A percentile compares a stretch with the other conserved stretches of the same genome.
phyloP scores from a whole-genome alignment of 2,888 invertebrate species.

The Cabera pusaria region DNA sequence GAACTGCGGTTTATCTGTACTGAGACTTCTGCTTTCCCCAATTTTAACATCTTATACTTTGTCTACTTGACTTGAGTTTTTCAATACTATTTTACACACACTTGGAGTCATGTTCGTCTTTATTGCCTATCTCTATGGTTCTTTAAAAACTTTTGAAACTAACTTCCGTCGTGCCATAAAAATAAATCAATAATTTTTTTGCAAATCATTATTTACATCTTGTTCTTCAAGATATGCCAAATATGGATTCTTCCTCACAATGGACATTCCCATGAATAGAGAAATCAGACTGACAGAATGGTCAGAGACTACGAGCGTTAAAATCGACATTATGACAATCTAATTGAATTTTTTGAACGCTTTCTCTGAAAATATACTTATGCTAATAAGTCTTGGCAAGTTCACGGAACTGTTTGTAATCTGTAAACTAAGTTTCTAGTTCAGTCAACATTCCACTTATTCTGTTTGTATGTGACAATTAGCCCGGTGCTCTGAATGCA shows the following conservation, averaged over 20 bases:
- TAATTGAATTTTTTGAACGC: conserved; percentile 50
- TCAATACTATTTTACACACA: too few species aligned
- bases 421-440: conserved; percentile 21
- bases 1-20: too few species aligned
- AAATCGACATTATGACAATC: conserved; percentile 52
- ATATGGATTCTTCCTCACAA: conserved; percentile 33
- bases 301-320: conserved; percentile 53
- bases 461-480: conserved; percentile 42
- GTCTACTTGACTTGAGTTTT: too few species aligned
- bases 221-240: conserved; percentile 3
- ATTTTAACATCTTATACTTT: too few species aligned
- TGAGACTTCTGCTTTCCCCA: too few species aligned
- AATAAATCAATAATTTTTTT: conserved; percentile 3
- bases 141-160: not conserved
- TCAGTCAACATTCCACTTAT: conserved; percentile 36
- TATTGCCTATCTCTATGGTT: too few species aligned
- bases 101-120: too few species aligned
- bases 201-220: conserved; percentile 12
- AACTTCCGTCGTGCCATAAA: conserved; percentile 1
- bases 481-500: conserved; percentile 58
- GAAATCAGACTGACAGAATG: conserved; percentile 55
- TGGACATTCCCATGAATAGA: conserved; percentile 54
- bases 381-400: conserved; percentile 22
- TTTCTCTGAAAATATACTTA: conserved; percentile 50
- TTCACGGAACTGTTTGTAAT: too few species aligned